Conservation (phyloP, 2,888 invertebrate genomes). For the Drosophila incognita region DNA sequence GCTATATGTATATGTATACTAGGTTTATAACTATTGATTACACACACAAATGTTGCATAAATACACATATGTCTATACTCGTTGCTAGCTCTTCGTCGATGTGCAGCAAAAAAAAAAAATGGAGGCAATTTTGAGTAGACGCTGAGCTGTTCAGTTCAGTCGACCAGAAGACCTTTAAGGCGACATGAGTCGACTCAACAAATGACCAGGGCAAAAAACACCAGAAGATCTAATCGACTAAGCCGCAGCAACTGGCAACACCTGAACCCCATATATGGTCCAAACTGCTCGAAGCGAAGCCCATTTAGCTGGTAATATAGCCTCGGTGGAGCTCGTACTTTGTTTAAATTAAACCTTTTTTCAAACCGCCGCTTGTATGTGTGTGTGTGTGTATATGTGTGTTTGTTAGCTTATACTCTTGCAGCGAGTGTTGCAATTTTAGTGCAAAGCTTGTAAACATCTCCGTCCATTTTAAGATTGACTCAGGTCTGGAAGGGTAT, state of each 20-base stretch:
- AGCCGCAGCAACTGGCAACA: constrained; percentile 57
- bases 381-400: not conserved
- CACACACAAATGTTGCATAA: not conserved
- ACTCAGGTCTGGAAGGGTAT: not conserved
- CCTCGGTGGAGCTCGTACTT: constrained; percentile 51
- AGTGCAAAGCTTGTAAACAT: not conserved
- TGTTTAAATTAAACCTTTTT: constrained; percentile 78
- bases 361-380: constrained; percentile 24
- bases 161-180: constrained; percentile 40
- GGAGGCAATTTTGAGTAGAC: constrained; percentile 13
- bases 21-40: not conserved
- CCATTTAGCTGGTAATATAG: constrained; percentile 47
- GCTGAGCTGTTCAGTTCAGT: constrained; percentile 30
- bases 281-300: constrained; percentile 26
- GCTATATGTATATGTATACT: not conserved
- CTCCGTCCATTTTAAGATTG: not conserved
- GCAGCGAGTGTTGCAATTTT: not conserved
- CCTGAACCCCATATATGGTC: constrained; percentile 39
- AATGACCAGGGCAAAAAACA: constrained; percentile 30
- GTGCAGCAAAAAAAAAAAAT: not conserved
- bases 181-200: constrained; percentile 40
- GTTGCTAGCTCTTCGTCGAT: constrained; percentile 1
- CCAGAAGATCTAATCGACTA: constrained; percentile 34
- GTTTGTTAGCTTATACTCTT: constrained; percentile 5
- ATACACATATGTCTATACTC: not conserved